Base-by-base conservation (phyloP, 2,113 vertebrate genomes). In the Chaetops frenatus region DNA sequence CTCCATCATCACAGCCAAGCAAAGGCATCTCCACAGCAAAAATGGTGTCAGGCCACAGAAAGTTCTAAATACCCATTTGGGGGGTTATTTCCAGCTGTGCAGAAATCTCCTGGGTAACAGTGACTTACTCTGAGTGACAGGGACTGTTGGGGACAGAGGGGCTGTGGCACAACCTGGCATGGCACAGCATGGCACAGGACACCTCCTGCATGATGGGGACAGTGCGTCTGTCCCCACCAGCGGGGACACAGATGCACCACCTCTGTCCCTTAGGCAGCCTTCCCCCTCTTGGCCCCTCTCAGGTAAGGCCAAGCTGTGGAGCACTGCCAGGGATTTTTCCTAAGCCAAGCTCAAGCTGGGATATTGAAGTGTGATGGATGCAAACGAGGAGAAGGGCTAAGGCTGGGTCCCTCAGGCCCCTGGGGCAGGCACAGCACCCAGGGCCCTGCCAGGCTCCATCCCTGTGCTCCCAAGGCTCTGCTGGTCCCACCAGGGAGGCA, bases 11-110 rank as follows among this genome's bases (percentile, higher is more conserved):
- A 21, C 0, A 0, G 12, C 44, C 23, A 1, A 9, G 66, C 57
- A 24, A 8, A 67, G 58, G 66, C 25, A 48, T 9, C 48, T 72
- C 40, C 65, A 14, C 45, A 29, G 71, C 38, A 70, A 27, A 67
- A 31, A 11, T 0, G 0, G 19, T 10, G 35, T 3, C 2, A 8
- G 10, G 64, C 25, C 66, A n/a, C 1, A 1, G 10, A 21, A 44
- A 19, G 19, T 40, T 3, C 27, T 6, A 35, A 76, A 72, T 23
- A 44, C 74, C 9, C 11, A 13, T 7, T n/a, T 16, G 11, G 77
- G 77, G 89, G 42, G 23, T 51, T 29, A 50, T 38, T 86, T 62
- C 67, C 54, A 78, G 60, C 71, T 33, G 28, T 1, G 76, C 58
- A 9, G 38, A 23, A 77, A 50, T 15, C 60, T 60, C 16, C 67